Conservation (phyloP, 2,113 vertebrate genomes). For the Calonectris borealis region DNA sequence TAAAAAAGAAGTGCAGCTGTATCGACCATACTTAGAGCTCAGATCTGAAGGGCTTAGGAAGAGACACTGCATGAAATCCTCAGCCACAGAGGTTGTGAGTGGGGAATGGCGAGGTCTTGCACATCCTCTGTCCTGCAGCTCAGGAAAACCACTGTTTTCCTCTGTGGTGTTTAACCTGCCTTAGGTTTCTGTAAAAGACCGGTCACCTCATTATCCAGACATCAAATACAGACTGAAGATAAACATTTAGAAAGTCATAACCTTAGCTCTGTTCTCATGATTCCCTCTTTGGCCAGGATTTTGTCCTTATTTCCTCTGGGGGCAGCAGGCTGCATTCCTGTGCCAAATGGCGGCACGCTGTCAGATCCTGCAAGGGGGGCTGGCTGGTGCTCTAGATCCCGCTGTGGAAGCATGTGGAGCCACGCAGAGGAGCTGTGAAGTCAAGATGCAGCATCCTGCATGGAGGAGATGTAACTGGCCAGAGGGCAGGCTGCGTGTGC, state of each 20-base stretch:
- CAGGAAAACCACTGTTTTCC: background rate
- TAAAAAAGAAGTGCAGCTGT: background rate
- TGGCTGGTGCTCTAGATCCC: background rate
- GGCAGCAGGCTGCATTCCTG: background rate
- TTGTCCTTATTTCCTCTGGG: background rate
- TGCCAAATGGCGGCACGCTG: background rate
- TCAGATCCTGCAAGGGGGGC: background rate
- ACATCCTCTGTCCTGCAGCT: background rate
- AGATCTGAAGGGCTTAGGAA: background rate
- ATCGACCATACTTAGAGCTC: background rate
- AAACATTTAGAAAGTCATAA: background rate
- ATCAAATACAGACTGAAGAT: background rate
- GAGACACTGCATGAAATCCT: background rate
- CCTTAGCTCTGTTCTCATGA: background rate
- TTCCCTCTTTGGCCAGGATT: background rate
- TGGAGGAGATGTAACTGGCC: background rate
- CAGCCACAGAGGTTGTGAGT: background rate
- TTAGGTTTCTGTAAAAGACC: background rate
- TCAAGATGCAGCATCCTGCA: background rate
- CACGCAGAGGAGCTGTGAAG: background rate
- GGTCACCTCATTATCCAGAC: background rate
- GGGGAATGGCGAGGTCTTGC: background rate
- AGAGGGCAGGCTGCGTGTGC: background rate
- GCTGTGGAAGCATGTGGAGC: background rate
- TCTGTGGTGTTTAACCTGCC: background rate